Conservation (phyloP, 1,140 invertebrate species). For the Eurosta solidaginis region DNA sequence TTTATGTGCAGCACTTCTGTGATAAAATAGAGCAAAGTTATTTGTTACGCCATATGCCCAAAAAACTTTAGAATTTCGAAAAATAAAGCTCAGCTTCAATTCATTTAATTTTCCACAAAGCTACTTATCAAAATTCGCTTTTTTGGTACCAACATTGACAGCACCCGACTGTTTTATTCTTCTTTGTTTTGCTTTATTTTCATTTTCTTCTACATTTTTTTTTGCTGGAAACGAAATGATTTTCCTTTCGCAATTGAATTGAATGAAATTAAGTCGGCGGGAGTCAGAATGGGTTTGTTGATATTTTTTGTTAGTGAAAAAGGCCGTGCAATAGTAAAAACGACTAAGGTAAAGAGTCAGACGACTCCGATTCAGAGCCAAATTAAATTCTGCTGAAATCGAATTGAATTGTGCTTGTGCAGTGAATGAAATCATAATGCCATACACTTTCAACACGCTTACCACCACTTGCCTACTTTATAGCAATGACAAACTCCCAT, state of each 20-base stretch:
- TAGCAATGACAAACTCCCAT: not conserved
- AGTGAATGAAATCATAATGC: conserved; percentile 16
- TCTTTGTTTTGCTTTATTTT: not conserved
- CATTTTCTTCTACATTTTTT: not conserved
- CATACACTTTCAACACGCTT: not conserved
- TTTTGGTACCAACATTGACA: not conserved
- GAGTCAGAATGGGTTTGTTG: not conserved
- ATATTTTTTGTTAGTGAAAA: not conserved
- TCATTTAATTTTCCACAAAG: not conserved
- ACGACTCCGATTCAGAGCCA: not conserved
- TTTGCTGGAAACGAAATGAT: too few species aligned
- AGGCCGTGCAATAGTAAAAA: not conserved
- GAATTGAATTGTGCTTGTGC: conserved; percentile 26
- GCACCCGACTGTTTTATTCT: not conserved
- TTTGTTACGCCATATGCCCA: too few species aligned
- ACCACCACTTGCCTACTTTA: not conserved
- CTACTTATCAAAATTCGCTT: not conserved
- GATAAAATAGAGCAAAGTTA: too few species aligned
- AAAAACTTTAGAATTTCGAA: too few species aligned
- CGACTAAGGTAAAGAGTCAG: not conserved
- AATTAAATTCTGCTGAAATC: conserved; percentile 11
- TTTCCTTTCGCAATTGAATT: not conserved
- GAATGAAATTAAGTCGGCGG: not conserved
- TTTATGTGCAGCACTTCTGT: too few species aligned
- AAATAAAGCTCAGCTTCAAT: too few species aligned